phyloP scores from a whole-genome alignment of 2,888 invertebrate species.

The Creontiades dilutus region DNA sequence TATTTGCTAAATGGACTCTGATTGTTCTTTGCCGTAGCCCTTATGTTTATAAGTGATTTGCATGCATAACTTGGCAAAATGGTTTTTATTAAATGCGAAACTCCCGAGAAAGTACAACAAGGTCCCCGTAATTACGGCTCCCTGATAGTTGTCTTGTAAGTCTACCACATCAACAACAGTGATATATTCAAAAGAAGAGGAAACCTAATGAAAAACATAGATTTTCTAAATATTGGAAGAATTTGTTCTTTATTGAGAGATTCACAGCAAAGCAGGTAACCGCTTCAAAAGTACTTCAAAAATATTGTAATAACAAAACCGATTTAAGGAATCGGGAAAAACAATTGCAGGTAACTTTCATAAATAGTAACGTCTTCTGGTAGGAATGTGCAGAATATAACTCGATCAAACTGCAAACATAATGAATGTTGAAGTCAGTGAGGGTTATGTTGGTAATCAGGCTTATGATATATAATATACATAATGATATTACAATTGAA shows the following conservation, averaged over 20 bases:
- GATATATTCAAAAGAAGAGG: background rate
- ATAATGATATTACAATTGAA: too few species aligned
- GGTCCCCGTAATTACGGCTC: too few species aligned
- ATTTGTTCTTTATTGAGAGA: slow-evolving; percentile 5
- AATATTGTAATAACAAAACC: background rate
- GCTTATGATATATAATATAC: too few species aligned
- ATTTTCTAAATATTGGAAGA: background rate
- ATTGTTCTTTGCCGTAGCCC: too few species aligned
- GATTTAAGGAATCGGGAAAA: slow-evolving; percentile 82
- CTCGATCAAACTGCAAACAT: slow-evolving; percentile 82
- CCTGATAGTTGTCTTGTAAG: too few species aligned
- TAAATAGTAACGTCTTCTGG: slow-evolving; percentile 86
- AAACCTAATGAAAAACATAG: background rate
- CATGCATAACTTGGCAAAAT: too few species aligned
- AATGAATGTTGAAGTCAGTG: slow-evolving; percentile 48
- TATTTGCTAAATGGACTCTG: too few species aligned
- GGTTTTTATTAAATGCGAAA: too few species aligned
- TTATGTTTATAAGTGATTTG: too few species aligned
- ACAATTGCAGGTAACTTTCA: slow-evolving; percentile 85
- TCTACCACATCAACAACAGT: too few species aligned
- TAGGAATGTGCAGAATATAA: slow-evolving; percentile 90
- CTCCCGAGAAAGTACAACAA: too few species aligned
- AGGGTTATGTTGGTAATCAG: too few species aligned
- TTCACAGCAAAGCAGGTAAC: background rate
- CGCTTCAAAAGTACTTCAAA: background rate